These are phyloP conservation scores for Neodiprion fabricii DNA, from an alignment of 1,140 invertebrate species.

Conservation along the genomic window DNA sequence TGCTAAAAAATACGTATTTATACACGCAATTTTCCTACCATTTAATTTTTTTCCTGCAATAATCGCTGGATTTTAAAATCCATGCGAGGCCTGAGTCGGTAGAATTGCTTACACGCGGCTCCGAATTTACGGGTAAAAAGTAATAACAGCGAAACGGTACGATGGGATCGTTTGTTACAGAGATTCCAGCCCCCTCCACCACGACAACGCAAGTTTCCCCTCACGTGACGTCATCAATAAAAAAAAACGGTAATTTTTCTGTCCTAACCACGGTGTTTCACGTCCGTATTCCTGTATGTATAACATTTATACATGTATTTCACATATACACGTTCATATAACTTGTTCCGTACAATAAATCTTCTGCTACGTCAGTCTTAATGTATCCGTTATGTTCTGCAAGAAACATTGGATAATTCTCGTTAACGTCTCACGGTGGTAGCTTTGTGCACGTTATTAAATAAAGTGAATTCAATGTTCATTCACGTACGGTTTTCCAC, in stretches of 20 bases:
- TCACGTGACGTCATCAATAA: slow-evolving; percentile 47
- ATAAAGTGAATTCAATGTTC: no score
- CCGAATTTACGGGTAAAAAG: no score
- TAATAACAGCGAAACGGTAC: background rate
- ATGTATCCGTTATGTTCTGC: background rate
- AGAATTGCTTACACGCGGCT: no score
- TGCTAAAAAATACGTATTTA: no score
- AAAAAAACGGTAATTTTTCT: slow-evolving; percentile 48
- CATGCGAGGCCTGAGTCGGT: no score
- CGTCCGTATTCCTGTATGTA: no score
- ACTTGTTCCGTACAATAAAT: slow-evolving; percentile 1
- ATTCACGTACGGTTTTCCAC: no score
- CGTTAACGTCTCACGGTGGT: background rate
- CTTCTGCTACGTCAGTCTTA: background rate
- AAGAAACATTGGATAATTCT: slow-evolving; percentile 37
- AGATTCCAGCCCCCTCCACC: slow-evolving; percentile 75
- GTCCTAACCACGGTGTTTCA: background rate
- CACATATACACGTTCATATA: background rate
- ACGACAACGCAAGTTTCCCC: slow-evolving; percentile 65
- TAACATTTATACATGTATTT: background rate
- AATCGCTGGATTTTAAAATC: no score
- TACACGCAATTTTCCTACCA: no score
- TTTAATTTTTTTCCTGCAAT: no score
- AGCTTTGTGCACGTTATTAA: background rate
- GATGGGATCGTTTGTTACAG: slow-evolving; percentile 52